Evolutionary conservation across 35 echinoderm and acorn worm genomes (phyloP).

Genomic region (Anneissia japonica): DNA sequence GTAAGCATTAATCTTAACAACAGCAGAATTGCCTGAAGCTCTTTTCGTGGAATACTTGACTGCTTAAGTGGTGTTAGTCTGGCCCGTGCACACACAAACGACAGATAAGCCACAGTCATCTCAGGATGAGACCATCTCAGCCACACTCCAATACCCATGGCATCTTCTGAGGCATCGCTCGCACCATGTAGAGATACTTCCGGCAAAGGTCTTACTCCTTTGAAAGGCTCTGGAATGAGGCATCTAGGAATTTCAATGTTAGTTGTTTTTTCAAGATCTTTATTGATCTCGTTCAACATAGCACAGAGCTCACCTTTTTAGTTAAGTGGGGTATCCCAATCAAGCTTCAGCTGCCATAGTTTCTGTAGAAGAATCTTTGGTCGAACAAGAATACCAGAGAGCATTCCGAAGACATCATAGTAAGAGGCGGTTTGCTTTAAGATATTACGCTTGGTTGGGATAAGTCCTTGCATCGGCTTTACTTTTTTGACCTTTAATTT

Average conservation of each 20-base stretch:
- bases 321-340: constrained; percentile 52
- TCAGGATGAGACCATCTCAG: constrained; percentile 44
- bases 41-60: constrained; percentile 60
- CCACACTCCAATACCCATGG: constrained; percentile 73
- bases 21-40: constrained; percentile 53
- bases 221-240: constrained; percentile 50
- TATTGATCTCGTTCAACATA: constrained; percentile 24
- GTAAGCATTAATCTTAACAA: constrained; percentile 50
- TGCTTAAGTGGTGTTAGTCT: constrained; percentile 67
- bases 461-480: background rate
- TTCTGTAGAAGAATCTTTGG: constrained; percentile 56
- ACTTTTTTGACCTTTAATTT: constrained; percentile 40
- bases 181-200: constrained; percentile 61
- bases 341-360: constrained; percentile 53
- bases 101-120: constrained; percentile 26
- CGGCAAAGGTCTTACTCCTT: constrained; percentile 45
- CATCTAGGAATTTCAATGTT: constrained; percentile 57
- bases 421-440: constrained; percentile 58
- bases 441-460: constrained; percentile 55
- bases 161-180: constrained; percentile 71
- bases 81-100: constrained; percentile 52
- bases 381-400: constrained; percentile 35
- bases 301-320: constrained; percentile 11
- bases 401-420: constrained; percentile 62
- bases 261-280: constrained; percentile 27